A percentile compares a stretch with the other conserved stretches of the same genome.
Conservation (phyloP, 1,140 invertebrate species). For the Meloidogyne chitwoodi region DNA sequence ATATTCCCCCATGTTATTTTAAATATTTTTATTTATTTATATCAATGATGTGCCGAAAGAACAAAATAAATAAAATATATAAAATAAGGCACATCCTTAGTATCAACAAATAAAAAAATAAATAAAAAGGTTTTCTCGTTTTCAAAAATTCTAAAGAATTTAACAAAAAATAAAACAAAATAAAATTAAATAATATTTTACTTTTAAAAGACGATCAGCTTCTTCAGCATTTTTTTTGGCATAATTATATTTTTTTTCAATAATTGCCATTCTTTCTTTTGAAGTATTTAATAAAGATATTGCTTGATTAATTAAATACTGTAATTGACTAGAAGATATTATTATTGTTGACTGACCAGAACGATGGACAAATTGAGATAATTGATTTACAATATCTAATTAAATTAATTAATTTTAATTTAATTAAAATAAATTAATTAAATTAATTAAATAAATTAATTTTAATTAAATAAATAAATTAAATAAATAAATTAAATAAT, state of each 20-base stretch:
- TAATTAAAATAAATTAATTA: neutral
- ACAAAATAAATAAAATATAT: too few relatives aligned
- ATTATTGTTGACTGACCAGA: neutral
- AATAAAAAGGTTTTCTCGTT: too few relatives aligned
- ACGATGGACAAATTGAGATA: conserved; percentile 27
- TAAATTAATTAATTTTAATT: too few relatives aligned
- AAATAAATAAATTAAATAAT: neutral
- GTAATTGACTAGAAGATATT: conserved; percentile 16
- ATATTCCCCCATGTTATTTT: too few relatives aligned
- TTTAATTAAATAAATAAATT: neutral
- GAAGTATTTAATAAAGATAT: conserved; percentile 42
- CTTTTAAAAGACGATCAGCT: conserved; percentile 14
- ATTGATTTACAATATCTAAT: conserved; percentile 33
- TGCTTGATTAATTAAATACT: conserved; percentile 41
- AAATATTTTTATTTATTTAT: too few relatives aligned
- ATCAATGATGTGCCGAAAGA: too few relatives aligned
- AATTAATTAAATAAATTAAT: neutral
- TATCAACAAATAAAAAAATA: too few relatives aligned
- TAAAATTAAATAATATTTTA: neutral
- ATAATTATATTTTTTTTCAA: conserved; percentile 53
- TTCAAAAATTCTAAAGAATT: too few relatives aligned
- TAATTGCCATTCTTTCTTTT: conserved; percentile 40
- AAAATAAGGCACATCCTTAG: too few relatives aligned
- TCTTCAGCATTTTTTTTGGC: conserved; percentile 45
- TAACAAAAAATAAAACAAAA: too few relatives aligned